Conservation (phyloP, 2,113 vertebrate species). For the Pimephales promelas region DNA sequence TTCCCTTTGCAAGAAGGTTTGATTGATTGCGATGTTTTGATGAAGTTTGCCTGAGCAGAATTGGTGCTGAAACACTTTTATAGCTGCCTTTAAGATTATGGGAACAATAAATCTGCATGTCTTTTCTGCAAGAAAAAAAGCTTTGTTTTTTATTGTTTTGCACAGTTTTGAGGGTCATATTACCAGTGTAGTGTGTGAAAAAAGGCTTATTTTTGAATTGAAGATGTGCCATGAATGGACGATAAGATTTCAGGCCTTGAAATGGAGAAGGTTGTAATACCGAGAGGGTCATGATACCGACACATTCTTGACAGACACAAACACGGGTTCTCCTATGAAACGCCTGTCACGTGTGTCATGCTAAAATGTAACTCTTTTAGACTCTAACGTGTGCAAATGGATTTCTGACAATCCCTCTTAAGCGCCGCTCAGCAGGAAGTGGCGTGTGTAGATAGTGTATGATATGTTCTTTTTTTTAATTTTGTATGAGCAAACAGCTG, state of each 20-base stretch:
- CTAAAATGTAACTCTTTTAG: conserved; percentile 38
- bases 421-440: conserved; percentile 58
- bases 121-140: neutral
- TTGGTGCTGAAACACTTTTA: neutral
- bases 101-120: neutral
- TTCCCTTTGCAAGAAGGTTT: neutral
- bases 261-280: conserved; percentile 43
- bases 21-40: neutral
- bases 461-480: conserved; percentile 70
- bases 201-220: neutral
- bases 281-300: conserved; percentile 41
- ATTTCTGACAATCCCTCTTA: conserved; percentile 65
- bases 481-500: conserved; percentile 75
- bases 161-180: neutral
- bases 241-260: neutral
- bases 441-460: conserved; percentile 75
- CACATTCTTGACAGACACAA: neutral
- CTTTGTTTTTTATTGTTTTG: conserved; percentile 40
- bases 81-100: conserved; percentile 18
- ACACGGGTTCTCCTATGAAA: neutral
- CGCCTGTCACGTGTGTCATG: conserved; percentile 28
- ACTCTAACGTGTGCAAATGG: conserved; percentile 52
- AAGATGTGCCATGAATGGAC: neutral
- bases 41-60: neutral
- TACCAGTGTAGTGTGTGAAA: neutral